Base-by-base conservation (phyloP, 2,113 vertebrate genomes). In the Triplophysa siluroides region DNA sequence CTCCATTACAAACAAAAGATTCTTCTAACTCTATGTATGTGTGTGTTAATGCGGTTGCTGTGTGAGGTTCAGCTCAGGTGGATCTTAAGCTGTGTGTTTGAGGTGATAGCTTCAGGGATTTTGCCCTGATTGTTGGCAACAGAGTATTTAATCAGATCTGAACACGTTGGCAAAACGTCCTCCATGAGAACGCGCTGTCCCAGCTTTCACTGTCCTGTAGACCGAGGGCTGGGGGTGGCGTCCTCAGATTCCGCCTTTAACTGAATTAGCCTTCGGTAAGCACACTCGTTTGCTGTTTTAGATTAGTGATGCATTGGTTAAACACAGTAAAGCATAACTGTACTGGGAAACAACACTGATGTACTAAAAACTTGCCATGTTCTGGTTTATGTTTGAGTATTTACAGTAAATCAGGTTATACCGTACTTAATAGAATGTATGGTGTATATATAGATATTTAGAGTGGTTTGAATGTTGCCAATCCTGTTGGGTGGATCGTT, bases 201-300 rank as follows among this genome's bases (percentile, higher is more conserved):
- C 41, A 60, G 14, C 3, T 61, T 74, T 61, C 54, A 43, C 38
- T 9, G 13, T 26, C 54, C 67, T 19, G 26, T n/a, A 47, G 41
- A 71, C 6, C 0, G 56, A 69, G 69, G 2, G 56, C 68, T 52
- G 43, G 58, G 78, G 78, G 64, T 29, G 3, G 4, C 16, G 78
- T 73, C 78, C 69, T 73, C 47, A 21, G 47, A 19, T 23, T 29
- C 23, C 78, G 47, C 19, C 69, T 72, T 64, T 56, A 73, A 73
- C 68, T 73, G 61, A 58, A 43, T 80, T 80, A 80, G 29, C 47
- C 26, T 80, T 24, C 18, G 14, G n/a, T 61, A 63, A 71, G 72
- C 47, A 62, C 54, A 10, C 60, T 52, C 67, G 24, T 62, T 64
- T 14, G 43, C 10, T 19, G 41, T 75, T 75, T 63, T 10, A 63